Evolutionary conservation across 2,797 vertebrate species (phyloP).

Genomic region (Pangasius djambal): DNA sequence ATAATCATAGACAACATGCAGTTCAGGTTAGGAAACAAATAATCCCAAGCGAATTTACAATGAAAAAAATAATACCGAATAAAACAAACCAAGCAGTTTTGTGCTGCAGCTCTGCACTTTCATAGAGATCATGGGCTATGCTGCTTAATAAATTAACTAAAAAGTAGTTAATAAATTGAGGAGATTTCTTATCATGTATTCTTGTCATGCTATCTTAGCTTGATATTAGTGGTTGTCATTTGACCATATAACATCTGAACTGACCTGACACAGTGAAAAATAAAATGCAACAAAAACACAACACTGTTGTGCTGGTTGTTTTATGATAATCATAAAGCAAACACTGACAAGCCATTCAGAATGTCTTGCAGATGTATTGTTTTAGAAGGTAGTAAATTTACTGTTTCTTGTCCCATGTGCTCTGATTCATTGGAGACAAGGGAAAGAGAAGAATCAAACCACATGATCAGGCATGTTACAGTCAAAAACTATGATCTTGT

Average conservation of each 20-base stretch:
- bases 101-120: neutral
- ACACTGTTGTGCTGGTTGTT: neutral
- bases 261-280: slow-evolving; percentile 21
- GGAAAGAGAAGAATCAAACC: slow-evolving; percentile 50
- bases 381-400: slow-evolving; percentile 34
- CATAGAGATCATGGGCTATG: neutral
- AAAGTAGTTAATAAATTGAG: neutral
- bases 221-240: neutral
- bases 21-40: neutral
- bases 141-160: neutral
- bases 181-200: neutral
- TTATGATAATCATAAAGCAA: slow-evolving; percentile 49
- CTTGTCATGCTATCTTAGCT: neutral
- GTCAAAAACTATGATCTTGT: slow-evolving; percentile 58
- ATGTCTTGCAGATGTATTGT: slow-evolving; percentile 39
- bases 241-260: neutral
- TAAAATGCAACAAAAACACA: slow-evolving; percentile 25
- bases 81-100: neutral
- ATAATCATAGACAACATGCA: neutral
- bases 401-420: slow-evolving; percentile 24
- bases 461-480: slow-evolving; percentile 57
- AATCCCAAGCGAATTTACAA: neutral
- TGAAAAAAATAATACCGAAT: neutral
- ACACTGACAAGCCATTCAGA: slow-evolving; percentile 40
- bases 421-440: slow-evolving; percentile 43